A percentile compares a stretch with the other conserved stretches of the same genome.
Evolutionary conservation across 2,113 vertebrate species (phyloP).

Genomic region (Rhynchomys soricoides): DNA sequence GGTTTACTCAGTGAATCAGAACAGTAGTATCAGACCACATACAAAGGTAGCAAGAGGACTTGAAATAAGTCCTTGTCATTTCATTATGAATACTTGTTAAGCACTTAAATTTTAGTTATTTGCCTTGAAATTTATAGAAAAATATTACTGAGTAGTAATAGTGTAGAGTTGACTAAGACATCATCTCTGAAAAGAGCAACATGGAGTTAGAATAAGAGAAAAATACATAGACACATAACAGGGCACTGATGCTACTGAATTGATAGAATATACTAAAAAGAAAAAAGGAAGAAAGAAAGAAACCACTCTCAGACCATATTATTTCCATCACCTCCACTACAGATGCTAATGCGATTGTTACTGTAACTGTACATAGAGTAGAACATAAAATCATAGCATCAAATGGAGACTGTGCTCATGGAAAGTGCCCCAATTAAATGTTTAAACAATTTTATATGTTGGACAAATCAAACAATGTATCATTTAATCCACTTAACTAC

Average conservation of each 20-base stretch:
- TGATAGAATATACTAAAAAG: background rate
- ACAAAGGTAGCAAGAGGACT: background rate
- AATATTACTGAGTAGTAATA: background rate
- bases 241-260: background rate
- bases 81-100: background rate
- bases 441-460: constrained; percentile 6
- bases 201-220: background rate
- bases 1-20: background rate
- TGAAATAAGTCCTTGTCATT: background rate
- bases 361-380: background rate
- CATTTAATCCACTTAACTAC: background rate
- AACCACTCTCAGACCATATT: background rate
- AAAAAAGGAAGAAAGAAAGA: background rate
- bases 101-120: background rate
- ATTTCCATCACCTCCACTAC: background rate
- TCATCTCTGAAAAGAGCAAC: background rate
- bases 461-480: background rate
- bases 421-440: constrained; percentile 34
- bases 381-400: background rate
- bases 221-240: background rate
- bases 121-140: constrained; percentile 11
- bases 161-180: background rate
- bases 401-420: background rate
- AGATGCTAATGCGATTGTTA: background rate
- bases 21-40: background rate